Evolutionary conservation across 1,140 invertebrate genomes (phyloP).

Genomic region (Rhyzopertha dominica): DNA sequence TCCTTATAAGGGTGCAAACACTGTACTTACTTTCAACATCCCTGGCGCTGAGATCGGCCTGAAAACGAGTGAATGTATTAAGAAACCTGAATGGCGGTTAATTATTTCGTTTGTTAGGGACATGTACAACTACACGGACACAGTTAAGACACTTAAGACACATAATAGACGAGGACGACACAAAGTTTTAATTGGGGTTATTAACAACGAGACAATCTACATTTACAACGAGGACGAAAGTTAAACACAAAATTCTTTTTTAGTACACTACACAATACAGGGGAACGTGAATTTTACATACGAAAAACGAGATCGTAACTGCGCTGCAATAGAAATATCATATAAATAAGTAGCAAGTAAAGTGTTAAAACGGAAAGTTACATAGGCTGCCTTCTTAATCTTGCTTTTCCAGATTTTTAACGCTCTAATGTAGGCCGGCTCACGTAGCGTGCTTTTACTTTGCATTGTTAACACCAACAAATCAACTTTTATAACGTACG

Average conservation of each 20-base stretch:
- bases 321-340: no score
- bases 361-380: no score
- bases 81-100: not conserved
- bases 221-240: no score
- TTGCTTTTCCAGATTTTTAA: slow-evolving; percentile 42
- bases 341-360: no score
- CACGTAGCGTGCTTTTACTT: slow-evolving; percentile 28
- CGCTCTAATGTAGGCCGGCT: slow-evolving; percentile 37
- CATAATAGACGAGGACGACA: slow-evolving; percentile 1
- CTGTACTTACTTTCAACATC: slow-evolving; percentile 69
- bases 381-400: slow-evolving; percentile 42
- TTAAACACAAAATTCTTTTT: no score
- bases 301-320: no score
- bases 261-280: no score
- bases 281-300: no score
- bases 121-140: slow-evolving; percentile 1
- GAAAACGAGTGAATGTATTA: slow-evolving; percentile 36
- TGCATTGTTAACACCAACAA: slow-evolving; percentile 11
- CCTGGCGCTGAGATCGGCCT: slow-evolving; percentile 67
- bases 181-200: no score
- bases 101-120: slow-evolving; percentile 8
- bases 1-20: slow-evolving; percentile 1
- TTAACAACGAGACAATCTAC: no score
- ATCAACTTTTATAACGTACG: slow-evolving; percentile 1
- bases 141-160: slow-evolving; percentile 1